phyloP scores from a whole-genome alignment of 2,888 invertebrate species.

The Cyaniris semiargus region DNA sequence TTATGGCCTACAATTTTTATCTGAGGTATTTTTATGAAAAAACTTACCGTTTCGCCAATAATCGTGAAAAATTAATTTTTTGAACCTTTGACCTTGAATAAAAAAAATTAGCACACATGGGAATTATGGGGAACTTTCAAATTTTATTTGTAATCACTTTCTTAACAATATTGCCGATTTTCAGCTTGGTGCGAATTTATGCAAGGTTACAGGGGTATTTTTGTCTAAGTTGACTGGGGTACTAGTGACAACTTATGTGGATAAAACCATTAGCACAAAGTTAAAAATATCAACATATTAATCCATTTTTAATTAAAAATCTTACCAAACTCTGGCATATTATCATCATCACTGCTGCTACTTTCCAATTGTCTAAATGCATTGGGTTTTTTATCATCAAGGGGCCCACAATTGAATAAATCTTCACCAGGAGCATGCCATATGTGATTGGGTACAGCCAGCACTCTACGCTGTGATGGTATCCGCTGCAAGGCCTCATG shows the following conservation, averaged over 20 bases:
- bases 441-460: slow-evolving; percentile 56
- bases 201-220: too few relatives aligned
- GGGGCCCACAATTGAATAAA: slow-evolving; percentile 68
- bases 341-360: slow-evolving; percentile 73
- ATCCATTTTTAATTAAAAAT: slow-evolving; percentile 1
- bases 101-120: too few relatives aligned
- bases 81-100: too few relatives aligned
- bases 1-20: too few relatives aligned
- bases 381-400: slow-evolving; percentile 56
- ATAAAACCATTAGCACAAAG: background rate
- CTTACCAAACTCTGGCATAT: slow-evolving; percentile 71
- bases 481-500: slow-evolving; percentile 82
- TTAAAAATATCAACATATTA: background rate
- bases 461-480: slow-evolving; percentile 59
- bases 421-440: slow-evolving; percentile 79
- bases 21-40: too few relatives aligned
- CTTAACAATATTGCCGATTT: too few relatives aligned
- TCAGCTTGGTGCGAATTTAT: too few relatives aligned
- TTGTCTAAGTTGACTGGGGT: too few relatives aligned
- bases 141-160: too few relatives aligned
- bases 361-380: slow-evolving; percentile 60
- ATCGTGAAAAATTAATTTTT: too few relatives aligned
- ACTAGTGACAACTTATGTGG: background rate
- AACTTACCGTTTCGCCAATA: too few relatives aligned
- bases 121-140: too few relatives aligned